phyloP scores from a whole-genome alignment of 1,140 invertebrate genomes.

The Venustaconcha ellipsiformis region DNA sequence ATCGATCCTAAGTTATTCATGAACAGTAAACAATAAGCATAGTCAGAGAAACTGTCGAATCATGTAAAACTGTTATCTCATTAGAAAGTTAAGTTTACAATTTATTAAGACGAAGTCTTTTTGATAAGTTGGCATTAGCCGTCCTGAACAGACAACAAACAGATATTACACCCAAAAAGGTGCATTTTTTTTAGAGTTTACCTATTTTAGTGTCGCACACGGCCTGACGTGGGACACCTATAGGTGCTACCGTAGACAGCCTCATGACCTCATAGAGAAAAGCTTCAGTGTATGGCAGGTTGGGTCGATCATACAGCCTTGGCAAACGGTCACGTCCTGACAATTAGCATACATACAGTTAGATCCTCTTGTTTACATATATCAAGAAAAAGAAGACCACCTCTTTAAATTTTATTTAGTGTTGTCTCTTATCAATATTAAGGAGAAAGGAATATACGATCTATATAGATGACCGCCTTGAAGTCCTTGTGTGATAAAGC shows the following conservation, averaged over 20 bases:
- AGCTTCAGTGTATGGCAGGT: slow-evolving; percentile 1
- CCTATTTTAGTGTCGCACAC: not conserved
- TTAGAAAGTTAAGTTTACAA: not conserved
- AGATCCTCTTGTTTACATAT: too few relatives aligned
- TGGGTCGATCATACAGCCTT: not conserved
- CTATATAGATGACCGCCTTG: too few relatives aligned
- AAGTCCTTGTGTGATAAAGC: too few relatives aligned
- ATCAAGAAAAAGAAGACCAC: too few relatives aligned
- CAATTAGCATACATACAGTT: not conserved
- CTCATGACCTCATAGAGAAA: slow-evolving; percentile 5
- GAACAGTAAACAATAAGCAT: too few relatives aligned
- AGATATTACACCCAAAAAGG: not conserved
- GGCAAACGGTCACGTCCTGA: not conserved
- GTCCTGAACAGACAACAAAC: not conserved
- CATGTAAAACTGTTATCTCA: not conserved
- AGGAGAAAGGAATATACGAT: too few relatives aligned
- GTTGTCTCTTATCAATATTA: too few relatives aligned
- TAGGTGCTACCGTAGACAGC: not conserved
- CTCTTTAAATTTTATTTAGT: too few relatives aligned
- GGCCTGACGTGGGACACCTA: not conserved
- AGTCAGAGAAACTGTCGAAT: too few relatives aligned
- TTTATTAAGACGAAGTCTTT: not conserved
- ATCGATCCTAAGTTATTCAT: too few relatives aligned
- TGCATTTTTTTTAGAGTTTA: not conserved
- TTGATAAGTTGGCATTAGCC: not conserved